Base-by-base conservation (phyloP, 2,797 vertebrate genomes). In the Neosilurus mollespiculum region DNA sequence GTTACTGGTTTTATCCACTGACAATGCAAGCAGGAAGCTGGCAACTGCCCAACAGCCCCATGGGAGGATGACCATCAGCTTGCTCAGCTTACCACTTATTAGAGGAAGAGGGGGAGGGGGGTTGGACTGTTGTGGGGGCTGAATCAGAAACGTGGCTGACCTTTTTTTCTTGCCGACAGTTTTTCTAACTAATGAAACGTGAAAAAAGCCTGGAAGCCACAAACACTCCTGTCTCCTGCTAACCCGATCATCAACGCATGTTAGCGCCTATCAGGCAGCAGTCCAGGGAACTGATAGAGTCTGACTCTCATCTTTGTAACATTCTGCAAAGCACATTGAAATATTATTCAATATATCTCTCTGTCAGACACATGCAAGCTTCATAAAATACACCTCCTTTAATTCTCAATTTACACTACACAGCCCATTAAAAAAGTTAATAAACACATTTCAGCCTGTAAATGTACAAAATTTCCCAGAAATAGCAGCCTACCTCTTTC, bases 61-160 rank as follows among this genome's bases (percentile, higher is more conserved):
- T 93, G 92, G 92, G 94, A 95, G 95, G 92, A 93, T 95, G 94
- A 93, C 95, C 95, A 95, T 96, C 95, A 95, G 93, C 94, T 94
- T 93, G 93, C 94, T 97, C 95, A 95, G 94, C 94, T 97, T 96
- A 96, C 94, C 93, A 91, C 92, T 95, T 94, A 93, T 94, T 93
- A 94, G 92, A 93, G 92, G 91, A 93, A 90, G 91, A 91, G 90
- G 90, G 88, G 91, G 89, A 91, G 88, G 89, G 91, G 90, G 91
- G 89, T 85, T 89, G 22, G 77, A 83, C 87, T 62, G 78, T 80
- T 84, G 49, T 43, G 84, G 58, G 65, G 73, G 81, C 86, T 87
- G 83, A 86, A 89, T 84, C 88, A 83, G 89, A 94, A 91, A 92
- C 81, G 89, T 78, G 86, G 73, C 86, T 86, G 87, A 89, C 88